Evolutionary conservation across 2,888 invertebrate species (phyloP).

Genomic region (Gnatocerus cornutus): DNA sequence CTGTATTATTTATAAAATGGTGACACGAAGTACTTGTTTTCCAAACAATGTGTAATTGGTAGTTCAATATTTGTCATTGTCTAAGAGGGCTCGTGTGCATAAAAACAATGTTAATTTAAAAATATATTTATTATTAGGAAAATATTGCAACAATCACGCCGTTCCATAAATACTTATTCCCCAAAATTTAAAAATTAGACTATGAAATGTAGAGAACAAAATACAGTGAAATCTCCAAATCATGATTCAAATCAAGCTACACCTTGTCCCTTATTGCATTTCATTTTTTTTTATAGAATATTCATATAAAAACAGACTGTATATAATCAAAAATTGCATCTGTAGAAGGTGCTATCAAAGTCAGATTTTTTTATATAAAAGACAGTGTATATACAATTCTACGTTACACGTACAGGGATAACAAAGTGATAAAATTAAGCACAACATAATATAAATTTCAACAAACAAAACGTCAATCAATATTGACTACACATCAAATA

Average conservation of each 20-base stretch:
- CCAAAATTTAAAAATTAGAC: conserved; percentile 35
- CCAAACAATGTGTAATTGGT: background rate
- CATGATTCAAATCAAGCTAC: conserved; percentile 23
- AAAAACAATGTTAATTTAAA: conserved; percentile 45
- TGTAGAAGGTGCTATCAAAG: conserved; percentile 36
- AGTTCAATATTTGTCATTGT: conserved; percentile 10
- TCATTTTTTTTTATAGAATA: conserved; percentile 7
- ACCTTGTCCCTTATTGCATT: conserved; percentile 26
- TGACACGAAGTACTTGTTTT: conserved; percentile 1
- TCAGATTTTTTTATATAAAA: conserved; percentile 24
- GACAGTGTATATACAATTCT: conserved; percentile 26
- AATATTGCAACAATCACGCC: conserved; percentile 52
- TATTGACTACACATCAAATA: conserved; percentile 22
- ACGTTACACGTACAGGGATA: conserved; percentile 16
- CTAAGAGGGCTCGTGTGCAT: background rate
- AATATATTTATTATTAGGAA: conserved; percentile 52
- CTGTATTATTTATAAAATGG: conserved; percentile 2
- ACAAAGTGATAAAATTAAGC: conserved; percentile 31
- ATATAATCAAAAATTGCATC: conserved; percentile 30
- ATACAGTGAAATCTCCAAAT: conserved; percentile 47
- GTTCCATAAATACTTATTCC: conserved; percentile 43
- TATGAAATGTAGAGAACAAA: conserved; percentile 35
- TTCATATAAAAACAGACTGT: conserved; percentile 34
- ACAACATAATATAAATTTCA: conserved; percentile 21
- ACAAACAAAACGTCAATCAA: conserved; percentile 29